Evolutionary conservation across 2,113 vertebrate species (phyloP), one percentile per base, ranked within the genome.

Genomic region (Saccopteryx leptura): DNA sequence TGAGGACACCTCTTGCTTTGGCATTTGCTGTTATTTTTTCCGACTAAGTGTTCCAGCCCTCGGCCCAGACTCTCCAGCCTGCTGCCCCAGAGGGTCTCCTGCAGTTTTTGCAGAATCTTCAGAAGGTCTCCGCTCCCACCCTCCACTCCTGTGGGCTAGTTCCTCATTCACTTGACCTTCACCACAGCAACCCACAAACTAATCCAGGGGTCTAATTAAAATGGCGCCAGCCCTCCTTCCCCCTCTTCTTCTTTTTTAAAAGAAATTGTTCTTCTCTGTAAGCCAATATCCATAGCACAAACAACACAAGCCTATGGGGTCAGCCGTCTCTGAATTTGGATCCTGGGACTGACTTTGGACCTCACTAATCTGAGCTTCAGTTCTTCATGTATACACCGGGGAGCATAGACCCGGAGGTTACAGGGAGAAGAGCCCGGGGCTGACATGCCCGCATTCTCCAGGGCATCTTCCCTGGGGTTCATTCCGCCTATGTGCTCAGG

Each of bases 401-500:
- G 28, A 24, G 61, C 50, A 9, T 1, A 31, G 24, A 0, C 7
- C 21, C 3, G 3, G 50, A 31, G 31, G 65, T 1, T 0, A 11
- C 2, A 86, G 48, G n/a, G 52, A 31, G 24, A 14, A 4, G 54
- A 58, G 48, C 3, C 2, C 0, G 14, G 0, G 2, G 18, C 1
- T 14, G 33, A 81, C 28, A 52, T 0, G 12, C 3, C 0, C 1
- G 4, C 0, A 0, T 54, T 71, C 8, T 76, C 18, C 0, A 12
- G 0, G 18, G 33, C 15, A 0, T n/a, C 71, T 4, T 87, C 54
- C 69, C 0, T 39, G 0, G 5, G 1, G 23, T 14, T 4, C 23
- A 19, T 10, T 48, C 21, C 31, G 31, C 21, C 7, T 4, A 7
- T 15, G 24, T 1, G 17, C 28, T n/a, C 88, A 18, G 58, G 39